A percentile compares a stretch with the other conserved stretches of the same genome.
Evolutionary conservation across 2,113 vertebrate genomes (phyloP).

Genomic region (Urocynchramus pylzowi): DNA sequence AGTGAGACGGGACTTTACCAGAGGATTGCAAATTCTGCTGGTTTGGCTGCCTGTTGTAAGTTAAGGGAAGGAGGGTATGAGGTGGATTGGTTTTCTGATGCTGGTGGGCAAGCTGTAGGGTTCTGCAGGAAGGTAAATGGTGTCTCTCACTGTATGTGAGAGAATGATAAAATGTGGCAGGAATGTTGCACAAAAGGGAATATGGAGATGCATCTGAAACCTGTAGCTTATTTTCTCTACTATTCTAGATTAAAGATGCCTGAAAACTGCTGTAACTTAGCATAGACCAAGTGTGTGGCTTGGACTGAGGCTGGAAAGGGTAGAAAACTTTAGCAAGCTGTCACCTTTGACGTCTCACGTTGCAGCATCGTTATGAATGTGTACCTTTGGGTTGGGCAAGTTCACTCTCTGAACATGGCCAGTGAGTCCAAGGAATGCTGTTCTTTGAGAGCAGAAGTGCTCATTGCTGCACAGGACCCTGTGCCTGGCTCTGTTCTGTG

Average conservation of each 20-base stretch:
- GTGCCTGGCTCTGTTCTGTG: background rate
- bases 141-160: background rate
- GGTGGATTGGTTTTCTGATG: background rate
- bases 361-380: fast-evolving
- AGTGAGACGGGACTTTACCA: background rate
- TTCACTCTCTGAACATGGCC: background rate
- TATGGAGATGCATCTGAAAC: background rate
- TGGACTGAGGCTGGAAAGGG: background rate
- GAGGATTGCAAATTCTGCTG: background rate
- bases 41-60: background rate
- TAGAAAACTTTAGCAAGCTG: background rate
- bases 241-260: background rate
- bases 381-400: background rate
- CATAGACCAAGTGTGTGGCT: background rate
- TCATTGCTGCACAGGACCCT: background rate
- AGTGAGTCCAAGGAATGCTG: background rate
- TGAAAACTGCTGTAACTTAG: background rate
- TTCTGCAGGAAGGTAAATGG: background rate
- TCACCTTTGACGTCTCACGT: background rate
- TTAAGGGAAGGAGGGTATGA: background rate
- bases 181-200: background rate
- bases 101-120: background rate
- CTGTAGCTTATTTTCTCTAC: background rate
- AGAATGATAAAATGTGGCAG: background rate
- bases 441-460: background rate